Evolutionary conservation across 64 coral and sea anemone species (phyloP), one percentile per base, ranked within the genome.

Genomic region (Montipora sp.): DNA sequence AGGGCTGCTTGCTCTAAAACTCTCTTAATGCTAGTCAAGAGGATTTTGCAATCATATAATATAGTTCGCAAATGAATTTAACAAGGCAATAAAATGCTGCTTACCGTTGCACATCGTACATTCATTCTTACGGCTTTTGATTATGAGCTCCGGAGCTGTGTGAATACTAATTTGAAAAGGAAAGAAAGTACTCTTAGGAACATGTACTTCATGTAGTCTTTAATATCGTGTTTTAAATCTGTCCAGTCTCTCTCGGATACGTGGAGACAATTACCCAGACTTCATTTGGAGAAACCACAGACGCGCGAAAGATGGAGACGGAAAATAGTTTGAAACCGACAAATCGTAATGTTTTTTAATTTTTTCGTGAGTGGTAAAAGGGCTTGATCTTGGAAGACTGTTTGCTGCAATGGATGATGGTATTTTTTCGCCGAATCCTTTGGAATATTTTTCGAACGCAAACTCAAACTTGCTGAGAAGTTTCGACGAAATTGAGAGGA

Each of bases 21-120:
- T 36, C 36, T 36, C 36, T 36, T 36, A 36, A 36, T 36, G 36
- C 36, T 36, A 2, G 36, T 36, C 36, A 36, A 2, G 36, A 36
- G 2, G 36, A 36, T 36, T 36, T 36, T 36, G 36, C 36, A 36
- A 1, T 36, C 2, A 2, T 2, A 36, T 36, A 36, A 36, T 36
- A 36, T 36, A 36, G 36, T 36, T 36, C 36, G 36, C 36, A 57
- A 11, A 57, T 57, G 3, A 57, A 57, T 57, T 57, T 57, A 61
- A 47, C 59, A 68, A 27, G 65, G 7, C 8, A 67, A 4, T 8
- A 47, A 68, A 48, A 8, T 83, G 8, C 59, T 15, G 51, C 95
- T 80, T 96, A 96, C 95, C 95, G 91, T 98, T 77, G 94, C 96
- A 93, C 96, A 90, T 15, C 96, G 88, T 18, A 98, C 93, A 77